Base-by-base conservation (phyloP, 2,888 invertebrate genomes). In the Caenorhabditis virilis region DNA sequence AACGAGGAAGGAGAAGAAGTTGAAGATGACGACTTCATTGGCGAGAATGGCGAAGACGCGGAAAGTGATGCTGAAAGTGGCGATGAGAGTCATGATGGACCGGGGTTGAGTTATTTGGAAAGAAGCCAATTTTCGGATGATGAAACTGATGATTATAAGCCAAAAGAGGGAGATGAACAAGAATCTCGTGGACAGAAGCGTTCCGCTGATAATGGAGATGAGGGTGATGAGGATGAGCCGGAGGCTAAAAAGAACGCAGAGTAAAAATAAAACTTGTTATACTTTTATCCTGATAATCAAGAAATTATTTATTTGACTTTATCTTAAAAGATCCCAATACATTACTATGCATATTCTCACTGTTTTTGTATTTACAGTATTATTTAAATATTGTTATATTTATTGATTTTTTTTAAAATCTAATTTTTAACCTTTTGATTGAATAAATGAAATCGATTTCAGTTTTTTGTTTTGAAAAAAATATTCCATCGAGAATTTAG, bases 21-120 rank as follows among this genome's bases (percentile, higher is more conserved):
- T 13, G 77, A 78, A 20, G 62, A 61, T 22, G 73, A 58, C 22
- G 72, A 53, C 6, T 26, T 57, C 22, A 33, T 22, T 2, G 77
- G 72, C 11, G 84, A 85, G 52, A 83, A 85, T 56, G 84, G 85
- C 49, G 85, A 85, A 48, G 82, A 84, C 52, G 86, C 86, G 60
- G 84, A 82, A 2, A 85, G 85, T 46, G 84, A 85, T 52, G 84
- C 89, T 25, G 88, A 77, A 13, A 82, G 74, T 11, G 79, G 80
- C 38, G 84, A 82, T 39, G 82, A 79, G 27, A n/a, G n/a, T n/a
- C 84, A 84, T 5, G 83, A 80, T 7, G 85, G 89, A 25, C 89
- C 89, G 76, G 88, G 89, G 58, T 88, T 91, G 66, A 88, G 88
- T 61, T 88, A 89, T 80, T 89, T 89, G 69, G 88, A 90, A 78